Evolutionary conservation across 2,888 invertebrate species (phyloP).

Genomic region (Drymonia ruficornis): DNA sequence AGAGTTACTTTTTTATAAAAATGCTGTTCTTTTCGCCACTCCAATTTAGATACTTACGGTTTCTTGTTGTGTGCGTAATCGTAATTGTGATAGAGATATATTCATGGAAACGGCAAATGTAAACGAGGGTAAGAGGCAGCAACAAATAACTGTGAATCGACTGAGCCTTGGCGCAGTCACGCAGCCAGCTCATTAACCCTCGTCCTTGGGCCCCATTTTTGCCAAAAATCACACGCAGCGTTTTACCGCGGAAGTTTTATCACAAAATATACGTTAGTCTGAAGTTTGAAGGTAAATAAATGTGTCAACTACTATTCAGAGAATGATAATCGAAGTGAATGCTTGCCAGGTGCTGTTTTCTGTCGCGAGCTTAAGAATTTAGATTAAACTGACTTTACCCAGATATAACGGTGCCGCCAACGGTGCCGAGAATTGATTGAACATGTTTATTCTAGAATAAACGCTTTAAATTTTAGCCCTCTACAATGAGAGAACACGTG

Average conservation of each 20-base stretch:
- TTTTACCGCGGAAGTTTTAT: slow-evolving; percentile 44
- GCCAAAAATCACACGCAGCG: slow-evolving; percentile 51
- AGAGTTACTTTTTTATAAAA: background rate
- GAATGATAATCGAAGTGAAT: slow-evolving; percentile 6
- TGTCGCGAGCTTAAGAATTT: background rate
- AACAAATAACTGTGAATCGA: slow-evolving; percentile 32
- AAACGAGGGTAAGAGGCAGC: slow-evolving; percentile 26
- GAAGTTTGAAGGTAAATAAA: slow-evolving; percentile 14
- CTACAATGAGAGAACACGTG: too few species aligned
- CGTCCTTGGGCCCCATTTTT: slow-evolving; percentile 52
- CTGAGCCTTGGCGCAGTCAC: slow-evolving; percentile 57
- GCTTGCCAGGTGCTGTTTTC: slow-evolving; percentile 4
- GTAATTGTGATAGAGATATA: slow-evolving; percentile 39
- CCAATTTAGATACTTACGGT: background rate
- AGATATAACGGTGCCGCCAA: background rate
- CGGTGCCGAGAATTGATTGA: background rate
- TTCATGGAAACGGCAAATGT: slow-evolving; percentile 37
- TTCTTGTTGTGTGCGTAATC: slow-evolving; percentile 14
- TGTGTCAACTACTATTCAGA: slow-evolving; percentile 11
- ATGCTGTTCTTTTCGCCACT: too few species aligned
- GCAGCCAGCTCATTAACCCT: slow-evolving; percentile 56
- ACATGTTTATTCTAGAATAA: background rate
- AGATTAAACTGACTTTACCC: slow-evolving; percentile 4
- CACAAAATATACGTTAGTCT: slow-evolving; percentile 22
- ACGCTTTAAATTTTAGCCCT: too few species aligned